Evolutionary conservation across 2,113 vertebrate species (phyloP).

Genomic region (Caretta caretta): DNA sequence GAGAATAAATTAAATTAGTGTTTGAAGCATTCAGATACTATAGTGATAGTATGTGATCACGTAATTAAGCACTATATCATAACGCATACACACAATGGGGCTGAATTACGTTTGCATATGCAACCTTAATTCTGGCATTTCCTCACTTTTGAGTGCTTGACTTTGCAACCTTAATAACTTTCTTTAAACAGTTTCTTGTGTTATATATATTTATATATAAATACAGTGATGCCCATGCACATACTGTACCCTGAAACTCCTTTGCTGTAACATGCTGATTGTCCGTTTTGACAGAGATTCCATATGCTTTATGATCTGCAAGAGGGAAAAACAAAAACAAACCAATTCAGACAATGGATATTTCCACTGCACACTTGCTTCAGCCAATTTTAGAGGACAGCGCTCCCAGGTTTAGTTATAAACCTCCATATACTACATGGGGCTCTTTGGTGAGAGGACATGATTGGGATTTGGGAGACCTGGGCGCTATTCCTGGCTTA

Average conservation of each 20-base stretch:
- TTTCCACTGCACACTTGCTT: not conserved
- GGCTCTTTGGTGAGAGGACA: rapidly evolving
- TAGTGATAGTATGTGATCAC: not conserved
- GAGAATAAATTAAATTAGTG: not conserved
- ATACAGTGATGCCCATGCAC: not conserved
- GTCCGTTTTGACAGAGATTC: conserved; percentile 74
- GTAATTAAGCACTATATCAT: not conserved
- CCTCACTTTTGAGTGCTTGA: not conserved
- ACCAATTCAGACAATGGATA: conserved; percentile 18
- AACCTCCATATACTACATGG: not conserved
- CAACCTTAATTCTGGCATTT: not conserved
- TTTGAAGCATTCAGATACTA: not conserved
- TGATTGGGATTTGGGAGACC: not conserved
- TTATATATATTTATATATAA: not conserved
- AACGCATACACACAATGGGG: not conserved
- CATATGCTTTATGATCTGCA: conserved; percentile 77
- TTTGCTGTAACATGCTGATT: conserved; percentile 76
- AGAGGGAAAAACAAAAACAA: conserved; percentile 37
- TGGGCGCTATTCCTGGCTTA: not conserved
- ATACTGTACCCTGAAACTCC: conserved; percentile 82
- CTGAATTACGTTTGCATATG: not conserved
- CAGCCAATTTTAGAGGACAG: not conserved
- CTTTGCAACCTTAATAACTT: not conserved
- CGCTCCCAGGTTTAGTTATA: not conserved
- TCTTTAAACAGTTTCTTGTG: not conserved